These are phyloP conservation scores for Pilophorus perplexus DNA, from an alignment of 2,888 invertebrate genomes.

Conservation along the genomic window DNA sequence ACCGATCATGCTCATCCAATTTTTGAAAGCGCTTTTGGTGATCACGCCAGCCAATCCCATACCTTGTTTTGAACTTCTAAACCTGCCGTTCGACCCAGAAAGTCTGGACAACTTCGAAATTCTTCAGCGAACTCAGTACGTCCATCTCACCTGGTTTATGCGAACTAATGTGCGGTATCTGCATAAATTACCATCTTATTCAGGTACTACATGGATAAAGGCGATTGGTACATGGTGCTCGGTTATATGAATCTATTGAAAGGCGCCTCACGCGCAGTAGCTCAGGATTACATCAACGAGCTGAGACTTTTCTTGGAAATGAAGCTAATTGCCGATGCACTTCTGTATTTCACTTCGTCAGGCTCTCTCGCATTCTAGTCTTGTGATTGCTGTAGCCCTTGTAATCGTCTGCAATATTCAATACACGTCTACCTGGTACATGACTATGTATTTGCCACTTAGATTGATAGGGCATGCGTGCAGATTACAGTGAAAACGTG, in stretches of 20 bases:
- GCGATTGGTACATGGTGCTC: slow-evolving; percentile 79
- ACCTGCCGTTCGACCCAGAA: slow-evolving; percentile 68
- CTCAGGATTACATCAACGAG: slow-evolving; percentile 83
- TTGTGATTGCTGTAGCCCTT: too few species aligned
- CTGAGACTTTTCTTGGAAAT: slow-evolving; percentile 80
- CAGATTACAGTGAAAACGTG: too few species aligned
- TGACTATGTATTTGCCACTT: too few species aligned
- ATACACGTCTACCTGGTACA: too few species aligned
- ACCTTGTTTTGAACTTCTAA: slow-evolving; percentile 68
- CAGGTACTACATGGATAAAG: slow-evolving; percentile 82
- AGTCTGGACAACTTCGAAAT: slow-evolving; percentile 82
- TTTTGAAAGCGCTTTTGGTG: slow-evolving; percentile 81
- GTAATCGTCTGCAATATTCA: too few species aligned
- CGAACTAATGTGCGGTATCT: too few species aligned
- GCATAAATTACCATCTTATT: not conserved
- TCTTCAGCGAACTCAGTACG: slow-evolving; percentile 81
- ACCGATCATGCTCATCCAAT: slow-evolving; percentile 81
- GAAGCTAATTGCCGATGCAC: slow-evolving; percentile 81
- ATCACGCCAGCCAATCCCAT: slow-evolving; percentile 67
- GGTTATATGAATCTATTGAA: slow-evolving; percentile 81
- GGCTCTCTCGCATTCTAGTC: slow-evolving; percentile 62
- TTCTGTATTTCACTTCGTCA: slow-evolving; percentile 85
- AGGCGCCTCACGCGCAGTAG: slow-evolving; percentile 81
- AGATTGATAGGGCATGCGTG: too few species aligned
- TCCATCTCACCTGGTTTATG: not conserved